These are phyloP conservation scores for Rhadina sibilatrix DNA, from an alignment of 2,113 vertebrate genomes.

Conservation along the genomic window DNA sequence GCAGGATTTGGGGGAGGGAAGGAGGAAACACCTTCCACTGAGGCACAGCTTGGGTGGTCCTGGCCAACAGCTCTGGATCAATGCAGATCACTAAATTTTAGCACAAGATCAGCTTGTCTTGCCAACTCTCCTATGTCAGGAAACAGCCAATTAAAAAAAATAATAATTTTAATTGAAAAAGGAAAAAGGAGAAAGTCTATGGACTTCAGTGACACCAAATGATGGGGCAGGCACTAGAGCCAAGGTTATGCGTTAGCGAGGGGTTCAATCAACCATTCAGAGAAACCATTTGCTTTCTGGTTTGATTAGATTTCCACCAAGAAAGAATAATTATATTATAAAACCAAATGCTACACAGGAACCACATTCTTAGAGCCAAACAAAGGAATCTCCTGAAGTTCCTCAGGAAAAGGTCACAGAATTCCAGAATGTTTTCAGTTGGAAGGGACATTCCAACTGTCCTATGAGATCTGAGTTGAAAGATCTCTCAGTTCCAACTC, in stretches of 20 bases:
- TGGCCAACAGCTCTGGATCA: not conserved
- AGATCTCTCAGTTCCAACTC: not conserved
- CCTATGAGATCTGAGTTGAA: no score
- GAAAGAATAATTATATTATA: not conserved
- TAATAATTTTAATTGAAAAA: not conserved
- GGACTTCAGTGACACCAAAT: not conserved
- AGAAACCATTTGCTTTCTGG: not conserved
- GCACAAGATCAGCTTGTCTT: not conserved
- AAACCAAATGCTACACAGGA: not conserved
- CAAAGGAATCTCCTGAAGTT: not conserved
- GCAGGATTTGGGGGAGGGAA: not conserved
- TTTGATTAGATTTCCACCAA: not conserved
- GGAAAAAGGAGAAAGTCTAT: not conserved
- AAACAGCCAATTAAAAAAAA: not conserved
- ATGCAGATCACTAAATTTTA: not conserved
- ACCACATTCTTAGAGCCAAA: not conserved
- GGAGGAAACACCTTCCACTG: not conserved
- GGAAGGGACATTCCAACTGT: not conserved
- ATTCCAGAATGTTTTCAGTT: not conserved
- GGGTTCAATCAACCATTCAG: not conserved
- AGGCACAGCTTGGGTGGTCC: not conserved
- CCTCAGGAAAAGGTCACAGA: not conserved
- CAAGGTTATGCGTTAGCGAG: not conserved
- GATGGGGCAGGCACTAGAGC: not conserved
- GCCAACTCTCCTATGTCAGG: not conserved